Evolutionary conservation across 2,888 invertebrate species (phyloP).

Genomic region (Cephus pulcher): DNA sequence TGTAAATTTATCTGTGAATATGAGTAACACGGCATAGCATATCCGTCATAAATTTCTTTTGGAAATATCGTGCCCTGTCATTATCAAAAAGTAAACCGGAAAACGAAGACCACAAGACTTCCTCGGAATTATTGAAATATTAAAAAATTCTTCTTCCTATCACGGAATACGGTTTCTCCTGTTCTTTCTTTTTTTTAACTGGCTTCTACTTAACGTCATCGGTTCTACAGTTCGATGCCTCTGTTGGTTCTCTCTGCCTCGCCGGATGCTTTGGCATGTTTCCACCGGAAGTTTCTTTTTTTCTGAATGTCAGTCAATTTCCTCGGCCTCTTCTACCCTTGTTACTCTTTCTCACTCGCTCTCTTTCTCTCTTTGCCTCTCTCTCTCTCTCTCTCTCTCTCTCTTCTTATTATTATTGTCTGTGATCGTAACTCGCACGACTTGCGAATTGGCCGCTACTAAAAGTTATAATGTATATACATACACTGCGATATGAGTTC

Average conservation of each 20-base stretch:
- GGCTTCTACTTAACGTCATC: neutral
- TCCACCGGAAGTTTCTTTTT: neutral
- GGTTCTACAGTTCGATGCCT: neutral
- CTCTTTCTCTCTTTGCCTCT: constrained; percentile 14
- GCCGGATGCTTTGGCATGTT: neutral
- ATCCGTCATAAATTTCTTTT: neutral
- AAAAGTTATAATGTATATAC: neutral
- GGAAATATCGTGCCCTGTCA: neutral
- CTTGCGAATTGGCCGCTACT: neutral
- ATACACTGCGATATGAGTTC: neutral
- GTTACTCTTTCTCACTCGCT: constrained; percentile 9
- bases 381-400: constrained; percentile 13
- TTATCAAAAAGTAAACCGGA: neutral
- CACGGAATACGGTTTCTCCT: neutral
- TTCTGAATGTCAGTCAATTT: neutral
- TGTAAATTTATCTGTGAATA: neutral
- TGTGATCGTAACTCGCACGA: neutral
- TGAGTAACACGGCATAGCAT: neutral
- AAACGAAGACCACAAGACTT: neutral
- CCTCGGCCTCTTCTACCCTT: neutral
- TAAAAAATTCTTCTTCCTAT: neutral
- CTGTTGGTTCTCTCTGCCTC: neutral
- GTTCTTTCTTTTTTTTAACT: neutral
- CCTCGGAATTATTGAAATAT: neutral
- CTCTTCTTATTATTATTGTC: constrained; percentile 12